phyloP scores from a whole-genome alignment of 2,888 invertebrate species.

The Himalopsyche anomala region DNA sequence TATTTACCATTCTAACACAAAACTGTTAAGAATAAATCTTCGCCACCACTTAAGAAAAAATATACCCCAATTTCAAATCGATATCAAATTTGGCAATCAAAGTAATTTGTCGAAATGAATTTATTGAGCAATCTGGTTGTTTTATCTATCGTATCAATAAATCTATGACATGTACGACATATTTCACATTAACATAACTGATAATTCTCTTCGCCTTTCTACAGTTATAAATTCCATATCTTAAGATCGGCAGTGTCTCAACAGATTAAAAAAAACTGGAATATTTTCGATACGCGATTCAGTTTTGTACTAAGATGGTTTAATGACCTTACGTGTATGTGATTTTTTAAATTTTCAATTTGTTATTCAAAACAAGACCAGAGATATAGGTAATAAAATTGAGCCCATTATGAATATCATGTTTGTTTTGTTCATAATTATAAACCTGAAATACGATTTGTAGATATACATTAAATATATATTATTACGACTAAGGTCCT shows the following conservation, averaged over 20 bases:
- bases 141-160: conserved; percentile 44
- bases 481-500: neutral
- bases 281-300: conserved; percentile 37
- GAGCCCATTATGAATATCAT: conserved; percentile 17
- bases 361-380: conserved; percentile 35
- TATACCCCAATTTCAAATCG: conserved; percentile 11
- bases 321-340: conserved; percentile 36
- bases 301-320: conserved; percentile 35
- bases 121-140: conserved; percentile 17
- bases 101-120: conserved; percentile 37
- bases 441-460: conserved; percentile 32
- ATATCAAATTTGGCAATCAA: conserved; percentile 37
- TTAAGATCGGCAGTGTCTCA: conserved; percentile 35
- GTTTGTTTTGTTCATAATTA: conserved; percentile 28
- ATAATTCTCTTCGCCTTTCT: conserved; percentile 50
- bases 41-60: neutral
- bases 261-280: conserved; percentile 38
- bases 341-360: conserved; percentile 10
- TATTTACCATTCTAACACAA: conserved; percentile 31
- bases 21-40: conserved; percentile 28
- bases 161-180: conserved; percentile 27
- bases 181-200: conserved; percentile 53
- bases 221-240: conserved; percentile 48
- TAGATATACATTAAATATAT: neutral
- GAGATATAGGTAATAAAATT: conserved; percentile 42